Base-by-base conservation (phyloP, 1,140 invertebrate genomes). In the Leptopilina clavipes region DNA sequence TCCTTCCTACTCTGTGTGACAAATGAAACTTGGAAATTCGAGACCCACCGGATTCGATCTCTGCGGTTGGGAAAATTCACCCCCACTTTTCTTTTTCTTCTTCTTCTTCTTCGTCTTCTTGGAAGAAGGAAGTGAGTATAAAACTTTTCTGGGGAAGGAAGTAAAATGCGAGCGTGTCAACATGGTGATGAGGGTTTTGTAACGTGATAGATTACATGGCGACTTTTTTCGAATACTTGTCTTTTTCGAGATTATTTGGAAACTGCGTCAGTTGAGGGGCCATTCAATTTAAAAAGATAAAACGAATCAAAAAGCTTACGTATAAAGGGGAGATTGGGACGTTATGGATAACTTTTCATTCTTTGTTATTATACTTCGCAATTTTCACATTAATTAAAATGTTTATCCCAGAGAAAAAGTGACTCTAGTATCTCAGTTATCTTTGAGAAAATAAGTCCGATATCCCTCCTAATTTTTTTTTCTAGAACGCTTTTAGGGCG, bases 1-100 rank as follows among this genome's bases (percentile, higher is more conserved):
- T n/a, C n/a, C n/a, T n/a, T n/a, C 78, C 77, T 75, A 83, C 79
- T 78, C 77, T 76, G 79, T 76, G 79, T 81, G 81, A 81, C 78
- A 83, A 83, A 83, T 83, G 79, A 81, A 83, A 72, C 78, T 52
- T 78, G 78, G 77, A 82, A 82, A 80, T 82, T 82, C 77, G 79
- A 76, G 80, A 79, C 80, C 76, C 77, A 82, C 74, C 74, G 77
- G 79, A 78, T 79, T 54, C 77, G 18, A 71, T 74, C 79, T 82
- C 77, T 82, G 73, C 77, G 79, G 77, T 82, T 80, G 80, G 74
- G 77, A 76, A 79, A 76, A 82, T 80, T 77, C 73, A 72, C 71
- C 76, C 74, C 77, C 77, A n/a, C 56, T 73, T 73, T 9, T 8
- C 37, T 7, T 6, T 40, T 9, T 9, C 37, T 6, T 40, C 37